Conservation (phyloP, 2,888 invertebrate species). For the Malacosoma neustria region DNA sequence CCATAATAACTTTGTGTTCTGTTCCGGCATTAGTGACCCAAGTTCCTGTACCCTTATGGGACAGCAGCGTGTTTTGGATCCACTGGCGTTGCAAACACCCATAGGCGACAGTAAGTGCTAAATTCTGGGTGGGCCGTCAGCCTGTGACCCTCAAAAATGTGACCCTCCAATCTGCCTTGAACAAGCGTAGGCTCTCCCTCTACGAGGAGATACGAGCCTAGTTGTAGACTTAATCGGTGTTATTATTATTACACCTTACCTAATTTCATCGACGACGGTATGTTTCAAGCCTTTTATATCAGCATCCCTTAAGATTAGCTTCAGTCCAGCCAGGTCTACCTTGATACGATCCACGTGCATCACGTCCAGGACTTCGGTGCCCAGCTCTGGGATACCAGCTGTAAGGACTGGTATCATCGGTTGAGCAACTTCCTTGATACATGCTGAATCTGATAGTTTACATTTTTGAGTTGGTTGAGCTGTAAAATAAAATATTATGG, state of each 20-base stretch:
- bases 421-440: slow-evolving; percentile 31
- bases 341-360: slow-evolving; percentile 33
- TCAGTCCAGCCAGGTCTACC: slow-evolving; percentile 43
- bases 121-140: too few relatives aligned
- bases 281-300: slow-evolving; percentile 30
- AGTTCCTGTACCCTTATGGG: too few relatives aligned
- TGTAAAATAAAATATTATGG: slow-evolving; percentile 19
- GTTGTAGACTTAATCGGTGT: too few relatives aligned
- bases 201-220: too few relatives aligned
- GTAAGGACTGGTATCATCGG: slow-evolving; percentile 20
- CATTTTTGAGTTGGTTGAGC: slow-evolving; percentile 40
- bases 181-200: too few relatives aligned
- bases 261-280: slow-evolving; percentile 29
- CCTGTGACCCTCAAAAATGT: too few relatives aligned
- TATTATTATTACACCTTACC: slow-evolving; percentile 30
- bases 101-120: too few relatives aligned
- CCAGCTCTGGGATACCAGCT: slow-evolving; percentile 36
- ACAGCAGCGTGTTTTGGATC: too few relatives aligned
- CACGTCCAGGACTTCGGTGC: slow-evolving; percentile 36
- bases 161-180: too few relatives aligned
- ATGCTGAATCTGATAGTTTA: slow-evolving; percentile 26
- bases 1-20: too few relatives aligned
- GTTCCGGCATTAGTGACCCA: too few relatives aligned
- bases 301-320: slow-evolving; percentile 30
- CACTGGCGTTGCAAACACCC: too few relatives aligned